These are phyloP conservation scores for Datnioides undecimradiatus DNA, from an alignment of 2,113 vertebrate species.

Conservation along the genomic window DNA sequence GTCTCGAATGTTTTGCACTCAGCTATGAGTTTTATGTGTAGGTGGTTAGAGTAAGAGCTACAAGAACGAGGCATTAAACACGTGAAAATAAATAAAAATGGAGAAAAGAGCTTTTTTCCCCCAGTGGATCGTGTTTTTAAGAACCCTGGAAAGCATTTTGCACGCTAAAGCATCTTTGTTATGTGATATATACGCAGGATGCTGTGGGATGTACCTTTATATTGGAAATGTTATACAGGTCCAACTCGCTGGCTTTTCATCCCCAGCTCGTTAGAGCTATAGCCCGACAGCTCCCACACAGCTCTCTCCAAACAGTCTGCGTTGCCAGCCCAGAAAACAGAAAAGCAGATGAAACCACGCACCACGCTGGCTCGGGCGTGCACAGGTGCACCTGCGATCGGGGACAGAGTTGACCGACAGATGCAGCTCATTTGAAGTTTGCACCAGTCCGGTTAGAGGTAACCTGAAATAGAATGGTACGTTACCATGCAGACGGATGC, in stretches of 20 bases:
- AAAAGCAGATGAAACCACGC: neutral
- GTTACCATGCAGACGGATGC: neutral
- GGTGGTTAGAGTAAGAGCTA: neutral
- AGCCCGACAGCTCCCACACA: slow-evolving; percentile 32
- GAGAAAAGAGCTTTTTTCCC: neutral
- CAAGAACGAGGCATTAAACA: neutral
- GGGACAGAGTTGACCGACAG: neutral
- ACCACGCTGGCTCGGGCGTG: neutral
- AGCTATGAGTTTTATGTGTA: slow-evolving; percentile 2
- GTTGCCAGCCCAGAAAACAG: slow-evolving; percentile 1
- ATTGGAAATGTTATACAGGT: slow-evolving; percentile 8
- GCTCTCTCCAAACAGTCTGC: slow-evolving; percentile 20
- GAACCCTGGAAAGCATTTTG: neutral
- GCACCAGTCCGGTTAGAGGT: neutral
- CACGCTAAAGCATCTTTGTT: neutral
- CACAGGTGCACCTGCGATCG: neutral
- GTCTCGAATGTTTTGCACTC: slow-evolving; percentile 1
- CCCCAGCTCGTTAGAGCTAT: slow-evolving; percentile 34
- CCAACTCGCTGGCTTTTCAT: slow-evolving; percentile 22
- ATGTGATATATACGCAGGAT: neutral
- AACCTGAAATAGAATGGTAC: neutral
- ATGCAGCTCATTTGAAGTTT: neutral
- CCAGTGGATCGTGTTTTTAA: neutral
- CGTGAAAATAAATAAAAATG: neutral
- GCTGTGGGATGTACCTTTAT: neutral